These are phyloP conservation scores for Puntigrus tetrazona DNA, from an alignment of 2,113 vertebrate genomes.

Conservation along the genomic window DNA sequence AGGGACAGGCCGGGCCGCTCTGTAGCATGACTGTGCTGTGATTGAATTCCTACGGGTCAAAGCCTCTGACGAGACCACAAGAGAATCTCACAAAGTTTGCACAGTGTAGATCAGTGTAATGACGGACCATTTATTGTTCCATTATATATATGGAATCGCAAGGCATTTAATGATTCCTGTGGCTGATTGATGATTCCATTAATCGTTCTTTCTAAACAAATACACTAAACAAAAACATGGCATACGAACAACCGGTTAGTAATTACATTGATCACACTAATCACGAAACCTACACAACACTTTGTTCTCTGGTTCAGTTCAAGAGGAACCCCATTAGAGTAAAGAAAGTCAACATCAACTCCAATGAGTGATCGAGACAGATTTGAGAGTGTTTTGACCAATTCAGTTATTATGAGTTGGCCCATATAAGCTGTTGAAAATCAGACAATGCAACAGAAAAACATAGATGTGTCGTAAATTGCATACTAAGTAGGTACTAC, in stretches of 20 bases:
- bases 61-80: neutral
- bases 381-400: neutral
- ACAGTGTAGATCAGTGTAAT: neutral
- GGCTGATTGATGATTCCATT: neutral
- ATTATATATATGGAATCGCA: neutral
- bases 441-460: neutral
- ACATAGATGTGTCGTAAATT: neutral
- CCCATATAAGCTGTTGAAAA: neutral
- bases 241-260: neutral
- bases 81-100: neutral
- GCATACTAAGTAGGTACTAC: neutral
- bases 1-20: constrained; percentile 11
- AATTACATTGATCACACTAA: neutral
- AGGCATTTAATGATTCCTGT: neutral
- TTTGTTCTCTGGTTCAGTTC: neutral
- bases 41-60: constrained; percentile 22
- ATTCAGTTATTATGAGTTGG: neutral
- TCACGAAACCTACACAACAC: neutral
- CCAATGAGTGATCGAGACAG: neutral
- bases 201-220: neutral
- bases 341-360: neutral
- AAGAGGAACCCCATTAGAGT: neutral
- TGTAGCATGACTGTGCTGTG: constrained; percentile 28
- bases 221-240: neutral
- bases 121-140: neutral